phyloP scores from a whole-genome alignment of 2,888 invertebrate species.

The Megastigmus dorsalis region DNA sequence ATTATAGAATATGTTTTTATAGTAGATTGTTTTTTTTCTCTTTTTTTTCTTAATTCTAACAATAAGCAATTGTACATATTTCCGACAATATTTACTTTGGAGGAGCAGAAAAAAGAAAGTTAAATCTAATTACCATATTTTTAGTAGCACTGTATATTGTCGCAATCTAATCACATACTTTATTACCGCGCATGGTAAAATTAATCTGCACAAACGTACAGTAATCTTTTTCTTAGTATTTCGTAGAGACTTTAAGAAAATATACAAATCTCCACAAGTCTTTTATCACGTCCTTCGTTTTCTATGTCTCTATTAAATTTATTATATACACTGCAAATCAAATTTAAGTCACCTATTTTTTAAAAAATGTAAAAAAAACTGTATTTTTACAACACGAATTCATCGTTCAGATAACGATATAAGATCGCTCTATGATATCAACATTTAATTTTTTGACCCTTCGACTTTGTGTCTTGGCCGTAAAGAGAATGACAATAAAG shows the following conservation, averaged over 20 bases:
- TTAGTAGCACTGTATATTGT: slow-evolving; percentile 55
- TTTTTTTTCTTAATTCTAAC: not conserved
- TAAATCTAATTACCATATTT: slow-evolving; percentile 53
- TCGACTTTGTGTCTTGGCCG: no score
- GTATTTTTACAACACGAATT: no score
- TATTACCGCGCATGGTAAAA: slow-evolving; percentile 49
- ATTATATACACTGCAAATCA: no score
- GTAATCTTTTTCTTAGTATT: slow-evolving; percentile 23
- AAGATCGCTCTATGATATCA: no score
- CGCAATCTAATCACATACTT: slow-evolving; percentile 49
- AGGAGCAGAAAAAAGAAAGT: slow-evolving; percentile 15
- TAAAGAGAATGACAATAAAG: no score
- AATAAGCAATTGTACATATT: slow-evolving; percentile 18
- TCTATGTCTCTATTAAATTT: no score
- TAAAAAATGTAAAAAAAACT: no score
- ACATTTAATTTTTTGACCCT: no score
- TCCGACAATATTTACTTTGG: slow-evolving; percentile 2
- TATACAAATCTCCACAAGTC: not conserved
- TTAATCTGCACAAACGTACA: slow-evolving; percentile 52
- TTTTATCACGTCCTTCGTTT: not conserved
- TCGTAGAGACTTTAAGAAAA: not conserved
- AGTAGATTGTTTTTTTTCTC: not conserved
- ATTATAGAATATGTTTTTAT: slow-evolving; percentile 8
- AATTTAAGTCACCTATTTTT: no score
- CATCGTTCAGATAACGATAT: no score